These are phyloP conservation scores for Brachyalestes nurse DNA, from an alignment of 2,797 vertebrate genomes.

Conservation along the genomic window DNA sequence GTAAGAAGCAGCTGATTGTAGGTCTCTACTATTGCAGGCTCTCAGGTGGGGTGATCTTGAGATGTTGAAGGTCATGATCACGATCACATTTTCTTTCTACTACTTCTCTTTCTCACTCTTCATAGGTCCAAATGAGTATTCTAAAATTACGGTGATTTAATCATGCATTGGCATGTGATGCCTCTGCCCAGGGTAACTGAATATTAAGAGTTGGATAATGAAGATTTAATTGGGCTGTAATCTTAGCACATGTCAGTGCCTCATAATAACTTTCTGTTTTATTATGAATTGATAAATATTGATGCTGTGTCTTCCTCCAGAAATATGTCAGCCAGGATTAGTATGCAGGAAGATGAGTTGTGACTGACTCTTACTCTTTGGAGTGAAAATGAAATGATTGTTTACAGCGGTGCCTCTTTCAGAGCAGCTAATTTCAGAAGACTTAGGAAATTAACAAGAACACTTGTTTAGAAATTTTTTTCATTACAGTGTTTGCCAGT, in stretches of 20 bases:
- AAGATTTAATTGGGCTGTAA: conserved; percentile 71
- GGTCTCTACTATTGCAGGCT: not conserved
- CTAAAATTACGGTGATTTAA: conserved; percentile 42
- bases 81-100: not conserved
- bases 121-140: not conserved
- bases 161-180: conserved; percentile 58
- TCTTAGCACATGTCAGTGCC: conserved; percentile 65
- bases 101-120: conserved; percentile 13
- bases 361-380: conserved; percentile 41
- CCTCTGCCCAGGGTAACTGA: conserved; percentile 65
- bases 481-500: not conserved
- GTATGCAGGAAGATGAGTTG: conserved; percentile 38
- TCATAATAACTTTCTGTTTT: conserved; percentile 65
- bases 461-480: not conserved
- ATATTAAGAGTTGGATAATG: conserved; percentile 70
- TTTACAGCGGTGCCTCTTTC: conserved; percentile 15
- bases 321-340: conserved; percentile 56
- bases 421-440: conserved; percentile 2
- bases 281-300: conserved; percentile 72
- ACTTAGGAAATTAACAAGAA: conserved; percentile 24
- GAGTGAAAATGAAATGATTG: conserved; percentile 31
- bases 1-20: not conserved
- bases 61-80: conserved; percentile 1
- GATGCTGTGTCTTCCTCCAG: conserved; percentile 62
- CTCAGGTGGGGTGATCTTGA: not conserved